A percentile compares a stretch with the other conserved stretches of the same genome.
Evolutionary conservation across 2,888 invertebrate genomes (phyloP).

Genomic region (Tipula vernalis): DNA sequence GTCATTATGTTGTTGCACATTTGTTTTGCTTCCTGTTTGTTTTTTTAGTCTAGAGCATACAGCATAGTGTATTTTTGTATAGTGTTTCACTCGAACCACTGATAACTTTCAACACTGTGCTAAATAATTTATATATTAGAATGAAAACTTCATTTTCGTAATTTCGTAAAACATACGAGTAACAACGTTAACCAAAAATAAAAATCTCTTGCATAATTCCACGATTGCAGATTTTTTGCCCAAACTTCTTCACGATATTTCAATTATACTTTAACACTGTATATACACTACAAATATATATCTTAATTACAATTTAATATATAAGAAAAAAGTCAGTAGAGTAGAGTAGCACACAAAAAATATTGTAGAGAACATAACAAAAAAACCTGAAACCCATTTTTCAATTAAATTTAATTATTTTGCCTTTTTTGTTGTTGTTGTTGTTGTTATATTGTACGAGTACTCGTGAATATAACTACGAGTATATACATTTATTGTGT

Average conservation of each 20-base stretch:
- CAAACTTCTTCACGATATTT: background rate
- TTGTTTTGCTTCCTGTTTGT: too few species aligned
- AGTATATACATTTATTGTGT: background rate
- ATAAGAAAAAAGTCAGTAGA: background rate
- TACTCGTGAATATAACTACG: background rate
- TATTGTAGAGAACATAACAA: background rate
- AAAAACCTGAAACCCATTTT: background rate
- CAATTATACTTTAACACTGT: background rate
- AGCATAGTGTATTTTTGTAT: too few species aligned
- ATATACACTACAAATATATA: background rate
- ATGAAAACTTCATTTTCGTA: too few species aligned
- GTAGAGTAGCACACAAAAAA: background rate
- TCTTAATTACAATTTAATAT: background rate
- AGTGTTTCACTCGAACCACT: too few species aligned
- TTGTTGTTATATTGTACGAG: background rate
- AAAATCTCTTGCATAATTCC: background rate
- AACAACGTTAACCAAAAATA: background rate
- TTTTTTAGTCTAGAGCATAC: too few species aligned
- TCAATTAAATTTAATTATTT: constrained; percentile 4
- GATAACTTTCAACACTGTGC: too few species aligned
- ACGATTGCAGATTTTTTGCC: background rate
- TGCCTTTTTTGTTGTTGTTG: background rate
- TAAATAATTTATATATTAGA: too few species aligned
- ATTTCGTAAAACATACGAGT: too few species aligned
- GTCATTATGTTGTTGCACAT: too few species aligned